Evolutionary conservation across 2,113 vertebrate genomes (phyloP).

Genomic region (Trogon surrucura): DNA sequence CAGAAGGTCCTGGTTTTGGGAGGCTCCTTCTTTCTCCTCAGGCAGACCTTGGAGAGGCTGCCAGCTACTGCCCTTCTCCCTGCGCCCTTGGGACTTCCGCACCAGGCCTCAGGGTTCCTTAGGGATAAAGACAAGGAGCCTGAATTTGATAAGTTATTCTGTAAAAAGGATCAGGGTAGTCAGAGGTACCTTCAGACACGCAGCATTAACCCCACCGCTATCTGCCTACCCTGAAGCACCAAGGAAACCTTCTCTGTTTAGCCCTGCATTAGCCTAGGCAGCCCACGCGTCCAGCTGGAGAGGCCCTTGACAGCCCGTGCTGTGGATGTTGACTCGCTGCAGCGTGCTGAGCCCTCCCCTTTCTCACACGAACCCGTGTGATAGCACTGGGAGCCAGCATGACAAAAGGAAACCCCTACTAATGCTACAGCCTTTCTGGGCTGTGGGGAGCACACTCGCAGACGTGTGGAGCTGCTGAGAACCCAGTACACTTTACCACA

Average conservation of each 20-base stretch:
- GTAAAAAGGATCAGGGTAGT: not conserved
- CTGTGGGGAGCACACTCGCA: fast-evolving
- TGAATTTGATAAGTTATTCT: not conserved
- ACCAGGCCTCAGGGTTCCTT: not conserved
- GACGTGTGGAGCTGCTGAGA: fast-evolving
- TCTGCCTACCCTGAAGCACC: not conserved
- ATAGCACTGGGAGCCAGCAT: not conserved
- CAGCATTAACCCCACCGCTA: not conserved
- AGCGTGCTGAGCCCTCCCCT: fast-evolving
- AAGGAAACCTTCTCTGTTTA: not conserved
- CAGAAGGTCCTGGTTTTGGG: not conserved
- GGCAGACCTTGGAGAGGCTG: not conserved
- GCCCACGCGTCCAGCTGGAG: fast-evolving
- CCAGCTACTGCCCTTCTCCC: not conserved
- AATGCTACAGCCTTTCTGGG: not conserved
- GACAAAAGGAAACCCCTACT: not conserved
- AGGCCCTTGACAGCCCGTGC: fast-evolving
- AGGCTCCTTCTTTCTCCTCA: not conserved
- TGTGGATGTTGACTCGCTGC: fast-evolving
- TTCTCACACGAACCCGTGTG: fast-evolving
- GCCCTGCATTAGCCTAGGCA: fast-evolving
- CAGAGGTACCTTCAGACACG: not conserved
- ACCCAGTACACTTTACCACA: fast-evolving
- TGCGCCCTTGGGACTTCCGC: not conserved
- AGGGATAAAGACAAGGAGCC: not conserved